Evolutionary conservation across 1,140 invertebrate genomes (phyloP).

Genomic region (Solenopsis invicta): DNA sequence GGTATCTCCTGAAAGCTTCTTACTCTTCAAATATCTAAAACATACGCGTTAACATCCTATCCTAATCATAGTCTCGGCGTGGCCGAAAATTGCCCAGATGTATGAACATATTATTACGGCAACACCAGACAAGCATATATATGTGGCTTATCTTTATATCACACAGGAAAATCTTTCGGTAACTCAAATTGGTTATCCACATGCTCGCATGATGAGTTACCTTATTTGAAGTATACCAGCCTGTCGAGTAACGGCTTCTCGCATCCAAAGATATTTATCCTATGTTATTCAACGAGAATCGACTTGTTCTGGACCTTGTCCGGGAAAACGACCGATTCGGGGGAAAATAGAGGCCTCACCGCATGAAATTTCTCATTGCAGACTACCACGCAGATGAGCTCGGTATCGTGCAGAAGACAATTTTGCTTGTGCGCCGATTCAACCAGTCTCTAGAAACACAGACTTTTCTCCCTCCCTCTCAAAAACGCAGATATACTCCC

Average conservation of each 20-base stretch:
- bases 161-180: constrained; percentile 7
- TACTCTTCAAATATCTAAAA: neutral
- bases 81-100: neutral
- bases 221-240: constrained; percentile 22
- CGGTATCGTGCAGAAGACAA: constrained; percentile 52
- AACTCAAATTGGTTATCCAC: constrained; percentile 13
- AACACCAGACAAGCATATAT: neutral
- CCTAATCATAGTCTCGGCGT: neutral
- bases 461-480: constrained; percentile 47
- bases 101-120: constrained; percentile 40
- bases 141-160: constrained; percentile 1
- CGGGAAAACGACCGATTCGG: constrained; percentile 69
- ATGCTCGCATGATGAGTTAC: constrained; percentile 43
- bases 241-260: constrained; percentile 4
- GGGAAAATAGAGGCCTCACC: constrained; percentile 69
- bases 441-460: constrained; percentile 78
- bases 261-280: neutral
- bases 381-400: constrained; percentile 40
- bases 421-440: constrained; percentile 55
- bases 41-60: constrained; percentile 11
- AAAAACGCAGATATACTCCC: constrained; percentile 24
- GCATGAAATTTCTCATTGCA: constrained; percentile 56
- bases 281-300: constrained; percentile 30
- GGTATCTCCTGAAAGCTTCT: neutral
- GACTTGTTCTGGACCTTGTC: constrained; percentile 59